A percentile compares a stretch with the other conserved stretches of the same genome.
These are phyloP conservation scores for Micoletzkya japonica DNA, from an alignment of 2,888 invertebrate species.

Conservation along the genomic window DNA sequence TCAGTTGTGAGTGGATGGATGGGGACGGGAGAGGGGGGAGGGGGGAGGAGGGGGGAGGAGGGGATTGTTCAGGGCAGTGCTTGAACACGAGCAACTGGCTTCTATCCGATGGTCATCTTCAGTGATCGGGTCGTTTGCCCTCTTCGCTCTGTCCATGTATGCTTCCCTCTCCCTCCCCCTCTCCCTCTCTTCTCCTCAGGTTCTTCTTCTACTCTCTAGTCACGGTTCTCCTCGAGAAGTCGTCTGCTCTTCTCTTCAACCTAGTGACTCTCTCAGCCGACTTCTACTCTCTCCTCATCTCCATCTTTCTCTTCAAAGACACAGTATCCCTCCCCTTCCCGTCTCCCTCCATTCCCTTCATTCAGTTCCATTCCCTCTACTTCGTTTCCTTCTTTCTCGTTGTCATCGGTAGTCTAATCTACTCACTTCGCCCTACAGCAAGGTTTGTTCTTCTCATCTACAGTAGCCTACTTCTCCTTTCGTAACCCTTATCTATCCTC, in stretches of 20 bases:
- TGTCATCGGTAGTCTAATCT: conserved; percentile 71
- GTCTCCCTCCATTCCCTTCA: conserved; percentile 37
- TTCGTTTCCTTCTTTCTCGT: conserved; percentile 79
- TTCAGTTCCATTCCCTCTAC: conserved; percentile 81
- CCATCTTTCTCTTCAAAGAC: conserved; percentile 80
- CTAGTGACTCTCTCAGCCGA: conserved; percentile 81
- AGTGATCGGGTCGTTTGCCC: conserved; percentile 62
- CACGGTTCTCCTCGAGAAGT: conserved; percentile 71
- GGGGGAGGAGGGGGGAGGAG: no score
- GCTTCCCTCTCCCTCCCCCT: conserved; percentile 68
- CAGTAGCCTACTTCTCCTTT: background rate
- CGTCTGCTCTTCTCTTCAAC: conserved; percentile 82
- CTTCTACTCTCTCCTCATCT: conserved; percentile 81
- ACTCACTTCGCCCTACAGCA: conserved; percentile 48
- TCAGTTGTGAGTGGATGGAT: conserved; percentile 75
- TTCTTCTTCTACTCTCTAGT: conserved; percentile 73
- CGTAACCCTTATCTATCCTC: background rate
- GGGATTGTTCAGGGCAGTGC: conserved; percentile 66
- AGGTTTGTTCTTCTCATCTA: background rate
- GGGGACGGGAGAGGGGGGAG: no score
- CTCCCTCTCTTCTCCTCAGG: conserved; percentile 4
- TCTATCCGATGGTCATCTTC: conserved; percentile 71
- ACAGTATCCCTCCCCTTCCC: conserved; percentile 71
- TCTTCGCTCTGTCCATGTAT: conserved; percentile 77
- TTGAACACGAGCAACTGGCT: conserved; percentile 76